A percentile compares a stretch with the other conserved stretches of the same genome.
phyloP scores from a whole-genome alignment of 2,888 invertebrate species.

The Drosophila mettleri region DNA sequence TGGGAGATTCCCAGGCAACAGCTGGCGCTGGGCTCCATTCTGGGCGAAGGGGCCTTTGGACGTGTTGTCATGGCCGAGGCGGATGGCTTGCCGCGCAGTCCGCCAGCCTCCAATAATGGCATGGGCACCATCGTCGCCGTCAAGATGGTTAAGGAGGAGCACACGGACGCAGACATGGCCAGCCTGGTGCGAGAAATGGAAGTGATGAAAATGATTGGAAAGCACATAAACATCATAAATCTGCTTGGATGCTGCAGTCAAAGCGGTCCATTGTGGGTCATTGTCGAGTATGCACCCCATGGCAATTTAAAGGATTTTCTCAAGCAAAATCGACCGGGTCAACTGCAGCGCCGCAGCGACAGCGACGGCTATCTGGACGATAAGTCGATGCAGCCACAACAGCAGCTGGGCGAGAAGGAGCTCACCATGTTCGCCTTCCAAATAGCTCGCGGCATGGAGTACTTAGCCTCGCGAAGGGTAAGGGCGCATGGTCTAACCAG shows the following conservation, averaged over 20 bases:
- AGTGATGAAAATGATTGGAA: slow-evolving; percentile 99
- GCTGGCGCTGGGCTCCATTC: slow-evolving; percentile 91
- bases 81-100: slow-evolving; percentile 84
- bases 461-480: slow-evolving; percentile 94
- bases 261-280: slow-evolving; percentile 94
- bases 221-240: slow-evolving; percentile 98
- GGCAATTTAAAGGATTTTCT: slow-evolving; percentile 98
- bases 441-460: slow-evolving; percentile 99
- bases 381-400: slow-evolving; percentile 32
- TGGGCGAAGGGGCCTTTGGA: slow-evolving; percentile 99
- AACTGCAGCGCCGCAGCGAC: slow-evolving; percentile 66
- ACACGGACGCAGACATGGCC: slow-evolving; percentile 98
- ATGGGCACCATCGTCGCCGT: slow-evolving; percentile 93
- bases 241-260: slow-evolving; percentile 98
- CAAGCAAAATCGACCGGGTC: slow-evolving; percentile 88
- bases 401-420: slow-evolving; percentile 93
- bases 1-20: slow-evolving; percentile 96
- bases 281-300: slow-evolving; percentile 95
- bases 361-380: slow-evolving; percentile 79
- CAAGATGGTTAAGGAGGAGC: slow-evolving; percentile 99
- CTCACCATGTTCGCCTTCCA: slow-evolving; percentile 98
- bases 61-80: slow-evolving; percentile 97
- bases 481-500: slow-evolving; percentile 10
- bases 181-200: slow-evolving; percentile 99
- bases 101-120: slow-evolving; percentile 30